Percentiles rank a stretch among this genome's conserved stretches.
Evolutionary conservation across 2,797 vertebrate genomes (phyloP).

Genomic region (Lepus townsendii): DNA sequence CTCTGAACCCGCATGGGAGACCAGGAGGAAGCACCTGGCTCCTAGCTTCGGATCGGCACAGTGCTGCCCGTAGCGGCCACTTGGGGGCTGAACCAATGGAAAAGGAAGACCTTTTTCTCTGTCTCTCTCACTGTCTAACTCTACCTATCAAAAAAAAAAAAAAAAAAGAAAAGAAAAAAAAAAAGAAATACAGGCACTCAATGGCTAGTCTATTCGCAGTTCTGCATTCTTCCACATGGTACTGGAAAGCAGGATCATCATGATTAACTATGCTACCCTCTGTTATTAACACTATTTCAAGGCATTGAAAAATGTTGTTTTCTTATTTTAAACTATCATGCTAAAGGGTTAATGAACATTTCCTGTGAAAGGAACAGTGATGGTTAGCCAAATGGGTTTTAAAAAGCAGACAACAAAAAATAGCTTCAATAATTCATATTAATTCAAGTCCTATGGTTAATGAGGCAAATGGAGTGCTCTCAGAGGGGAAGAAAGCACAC

Average conservation of each 20-base stretch:
- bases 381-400: slow-evolving; percentile 70
- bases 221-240: background rate
- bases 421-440: slow-evolving; percentile 83
- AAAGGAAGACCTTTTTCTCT: no score
- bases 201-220: background rate
- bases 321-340: slow-evolving; percentile 36
- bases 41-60: no score
- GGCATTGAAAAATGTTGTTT: background rate
- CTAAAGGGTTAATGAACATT: slow-evolving; percentile 69
- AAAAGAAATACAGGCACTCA: background rate
- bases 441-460: slow-evolving; percentile 81
- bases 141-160: background rate
- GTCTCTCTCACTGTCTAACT: no score
- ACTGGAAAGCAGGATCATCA: background rate
- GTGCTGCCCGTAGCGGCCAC: no score
- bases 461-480: slow-evolving; percentile 79
- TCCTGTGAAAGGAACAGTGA: slow-evolving; percentile 64
- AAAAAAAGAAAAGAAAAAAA: background rate
- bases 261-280: background rate
- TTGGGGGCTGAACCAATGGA: no score
- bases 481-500: slow-evolving; percentile 68
- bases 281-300: background rate
- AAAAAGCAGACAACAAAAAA: slow-evolving; percentile 74
- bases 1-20: no score
- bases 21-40: no score